Evolutionary conservation across 2,888 invertebrate species (phyloP), one percentile per base, ranked within the genome.

Genomic region (Epiblema foenella): DNA sequence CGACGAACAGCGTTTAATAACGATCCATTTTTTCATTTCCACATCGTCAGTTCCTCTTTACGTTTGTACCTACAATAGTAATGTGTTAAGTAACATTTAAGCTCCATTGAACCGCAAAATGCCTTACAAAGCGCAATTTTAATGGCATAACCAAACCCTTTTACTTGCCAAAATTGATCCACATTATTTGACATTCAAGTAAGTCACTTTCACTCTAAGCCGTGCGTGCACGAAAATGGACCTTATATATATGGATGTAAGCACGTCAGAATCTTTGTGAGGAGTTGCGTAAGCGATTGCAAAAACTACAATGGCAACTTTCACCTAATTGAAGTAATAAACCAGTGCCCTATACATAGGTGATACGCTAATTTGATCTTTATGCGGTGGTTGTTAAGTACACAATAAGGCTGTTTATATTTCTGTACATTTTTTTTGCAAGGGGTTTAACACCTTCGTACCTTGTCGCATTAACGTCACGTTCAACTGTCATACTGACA

Each of bases 261-360:
- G 42, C 9, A 33, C 46, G 12, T 17, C 29, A 12, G 8, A 18
- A 24, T 56, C 17, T 49, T 37, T 65, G 18, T 29, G 11, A 11
- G 12, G 33, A 51, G 57, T 72, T 80, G 59, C 77, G 75, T 78
- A 80, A 80, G 74, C 57, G 75, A 73, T 73, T 51, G 77, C 73
- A 51, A 74, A 33, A 70, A 54, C 65, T 72, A 81, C 82, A 81
- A 81, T 82, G 69, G 73, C 67, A 75, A 73, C 82, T 81, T 81
- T 81, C 81, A 75, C 81, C 75, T 73, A 78, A 82, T 82, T 76
- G 74, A 75, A 68, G 66, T 79, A 78, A 77, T 54, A 78, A 52
- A 62, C 60, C 49, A 24, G 52, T 56, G 20, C 58, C 52, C 52
- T 62, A 65, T 59, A 7, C n/a, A 46, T 51, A 29, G 3, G 10